Evolutionary conservation across 2,797 vertebrate genomes (phyloP), one percentile per base, ranked within the genome.

Genomic region (Thripadectes ignobilis): DNA sequence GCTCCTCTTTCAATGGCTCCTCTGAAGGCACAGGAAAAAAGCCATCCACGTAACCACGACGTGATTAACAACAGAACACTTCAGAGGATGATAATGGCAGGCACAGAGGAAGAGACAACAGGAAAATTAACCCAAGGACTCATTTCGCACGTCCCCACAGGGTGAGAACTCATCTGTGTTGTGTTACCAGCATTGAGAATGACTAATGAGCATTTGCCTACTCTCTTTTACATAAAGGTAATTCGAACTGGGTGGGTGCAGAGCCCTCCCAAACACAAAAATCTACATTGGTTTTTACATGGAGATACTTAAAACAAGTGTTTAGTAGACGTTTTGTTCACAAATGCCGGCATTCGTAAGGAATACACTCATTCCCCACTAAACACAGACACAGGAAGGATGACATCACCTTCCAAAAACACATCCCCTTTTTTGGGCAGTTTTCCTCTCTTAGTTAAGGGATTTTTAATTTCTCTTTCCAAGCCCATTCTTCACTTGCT

Each of bases 351-450:
- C 2, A 23, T 32, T 81, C 45, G 24, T 49, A 23, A 76, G 11
- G 32, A 72, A 86, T 82, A 74, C 29, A 12, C 17, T 62, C 15
- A 2, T n/a, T 80, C 16, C 1, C 30, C 36, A 14, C 58, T 51
- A 15, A 80, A 51, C 30, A 38, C 48, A 74, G 62, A 10, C 84
- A 55, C 38, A 41, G 4, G 65, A 74, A 85, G 51, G 72, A 80
- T 87, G 85, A 92, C 83, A 94, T 91, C 82, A 92, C 3, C 59
- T 49, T 63, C 93, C 73, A 51, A 76, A 88, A 78, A 63, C 2
- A 30, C 78, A 68, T 19, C 65, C 5, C 72, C 85, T 82, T 91
- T 81, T 89, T 69, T 27, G 38, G 89, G n/a, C 81, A 80, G 45
- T 10, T 6, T 32, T 79, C 27, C 76, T 51, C 71, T 24, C 41